Conservation (phyloP, 2,113 vertebrate genomes). For the Empidonax alnorum region DNA sequence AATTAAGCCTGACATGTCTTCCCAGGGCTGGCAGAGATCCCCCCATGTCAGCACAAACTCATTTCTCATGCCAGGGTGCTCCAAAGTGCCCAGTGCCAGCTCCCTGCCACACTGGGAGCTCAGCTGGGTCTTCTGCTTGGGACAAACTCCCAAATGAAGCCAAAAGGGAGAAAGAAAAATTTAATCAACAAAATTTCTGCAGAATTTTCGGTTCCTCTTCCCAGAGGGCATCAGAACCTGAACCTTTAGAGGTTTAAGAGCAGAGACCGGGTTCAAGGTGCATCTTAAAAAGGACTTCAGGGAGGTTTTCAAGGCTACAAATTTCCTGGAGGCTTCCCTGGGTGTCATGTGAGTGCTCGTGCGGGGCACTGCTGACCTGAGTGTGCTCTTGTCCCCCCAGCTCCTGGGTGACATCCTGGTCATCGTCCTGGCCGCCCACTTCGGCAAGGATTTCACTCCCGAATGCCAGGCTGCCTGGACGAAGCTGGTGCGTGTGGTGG, state of each 20-base stretch:
- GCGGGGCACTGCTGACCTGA: fast-evolving
- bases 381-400: slow-evolving; percentile 62
- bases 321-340: neutral
- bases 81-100: fast-evolving
- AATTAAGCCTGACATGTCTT: neutral
- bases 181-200: neutral
- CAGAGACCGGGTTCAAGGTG: neutral
- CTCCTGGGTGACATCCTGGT: slow-evolving; percentile 82
- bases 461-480: slow-evolving; percentile 74
- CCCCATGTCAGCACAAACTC: fast-evolving
- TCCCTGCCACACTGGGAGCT: fast-evolving
- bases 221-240: neutral
- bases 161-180: neutral
- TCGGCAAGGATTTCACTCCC: slow-evolving; percentile 69
- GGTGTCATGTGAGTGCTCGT: fast-evolving
- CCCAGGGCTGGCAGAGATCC: neutral
- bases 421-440: slow-evolving; percentile 71
- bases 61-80: neutral
- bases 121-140: neutral
- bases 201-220: neutral
- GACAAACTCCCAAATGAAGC: neutral
- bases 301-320: neutral
- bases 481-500: slow-evolving; percentile 84
- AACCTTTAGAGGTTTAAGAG: neutral
- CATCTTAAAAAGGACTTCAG: neutral